Base-by-base conservation (phyloP, 2,888 invertebrate species). In the Melanotus villosus region DNA sequence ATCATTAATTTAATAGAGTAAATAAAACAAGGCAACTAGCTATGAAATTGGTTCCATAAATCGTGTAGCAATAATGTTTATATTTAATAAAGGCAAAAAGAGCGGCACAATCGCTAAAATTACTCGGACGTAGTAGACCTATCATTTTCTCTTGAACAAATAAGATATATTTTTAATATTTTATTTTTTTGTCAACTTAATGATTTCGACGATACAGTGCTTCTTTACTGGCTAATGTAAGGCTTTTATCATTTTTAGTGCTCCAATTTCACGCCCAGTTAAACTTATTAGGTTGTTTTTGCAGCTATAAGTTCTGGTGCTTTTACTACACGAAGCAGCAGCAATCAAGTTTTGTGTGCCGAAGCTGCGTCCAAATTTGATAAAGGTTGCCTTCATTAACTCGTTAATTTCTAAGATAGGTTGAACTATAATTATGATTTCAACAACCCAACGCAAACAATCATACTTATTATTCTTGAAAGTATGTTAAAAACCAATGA, bases 21-120 rank as follows among this genome's bases (percentile, higher is more conserved):
- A 58, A 58, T 58, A 43, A 58, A 58, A 58, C 38, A 58, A 58
- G 19, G 41, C 41, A 58, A 58, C 58, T 43, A 26, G 16, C 58
- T 58, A 58, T 58, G 43, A 58, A 58, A 58, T 58, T 58, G 26
- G 58, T 26, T 56, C 30, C 36, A 56, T 56, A 38, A 56, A 56
- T 52, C 56, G 38, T 38, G 14, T 5, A 12, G 56, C 38, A 56
- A 36, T 56, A 38, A 56, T 36, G 19, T 36, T 56, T 36, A 56
- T 38, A 56, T 56, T 38, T 56, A 38, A 56, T 56, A 32, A 34
- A 56, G 21, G 36, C 34, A 58, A 41, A 58, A 36, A 43, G 41
- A 43, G 26, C 10, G 12, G 10, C 34, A 19, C 52, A 58, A 10
- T 52, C 30, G 52, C 10, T 16, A 16, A 52, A 52, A 32, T 32